Conservation (phyloP, 2,113 vertebrate genomes). For the Pelecanoides urinatrix region DNA sequence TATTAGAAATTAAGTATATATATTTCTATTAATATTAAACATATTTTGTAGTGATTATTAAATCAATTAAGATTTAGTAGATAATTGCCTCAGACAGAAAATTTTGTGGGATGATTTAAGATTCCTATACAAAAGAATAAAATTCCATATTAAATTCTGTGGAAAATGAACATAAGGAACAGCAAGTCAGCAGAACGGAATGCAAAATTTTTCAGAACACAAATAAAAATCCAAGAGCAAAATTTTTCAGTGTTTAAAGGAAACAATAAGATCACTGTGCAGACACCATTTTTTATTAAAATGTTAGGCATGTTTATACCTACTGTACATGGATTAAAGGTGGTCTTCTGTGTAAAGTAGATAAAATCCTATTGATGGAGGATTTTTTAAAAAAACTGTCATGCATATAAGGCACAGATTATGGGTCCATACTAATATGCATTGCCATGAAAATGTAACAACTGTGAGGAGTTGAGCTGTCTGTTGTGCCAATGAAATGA, state of each 20-base stretch:
- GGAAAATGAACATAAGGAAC: background rate
- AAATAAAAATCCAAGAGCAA: background rate
- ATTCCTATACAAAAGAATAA: background rate
- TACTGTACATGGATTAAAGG: background rate
- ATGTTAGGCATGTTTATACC: background rate
- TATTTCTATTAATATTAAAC: background rate
- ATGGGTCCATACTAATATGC: background rate
- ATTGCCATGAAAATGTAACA: constrained; percentile 10
- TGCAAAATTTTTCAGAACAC: background rate
- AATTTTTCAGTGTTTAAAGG: background rate
- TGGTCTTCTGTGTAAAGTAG: background rate
- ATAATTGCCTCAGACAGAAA: background rate
- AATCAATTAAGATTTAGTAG: background rate
- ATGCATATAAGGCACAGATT: background rate
- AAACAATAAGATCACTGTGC: background rate
- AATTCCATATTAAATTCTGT: background rate
- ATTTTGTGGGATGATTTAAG: background rate
- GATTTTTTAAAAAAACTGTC: background rate
- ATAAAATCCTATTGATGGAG: background rate
- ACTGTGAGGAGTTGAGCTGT: background rate
- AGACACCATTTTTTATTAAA: background rate
- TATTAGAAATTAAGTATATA: background rate
- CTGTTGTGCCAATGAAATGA: background rate
- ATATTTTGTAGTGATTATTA: background rate
- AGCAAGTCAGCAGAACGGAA: background rate